phyloP scores from a whole-genome alignment of 2,888 invertebrate genomes.

The Drosophila neotestacea region DNA sequence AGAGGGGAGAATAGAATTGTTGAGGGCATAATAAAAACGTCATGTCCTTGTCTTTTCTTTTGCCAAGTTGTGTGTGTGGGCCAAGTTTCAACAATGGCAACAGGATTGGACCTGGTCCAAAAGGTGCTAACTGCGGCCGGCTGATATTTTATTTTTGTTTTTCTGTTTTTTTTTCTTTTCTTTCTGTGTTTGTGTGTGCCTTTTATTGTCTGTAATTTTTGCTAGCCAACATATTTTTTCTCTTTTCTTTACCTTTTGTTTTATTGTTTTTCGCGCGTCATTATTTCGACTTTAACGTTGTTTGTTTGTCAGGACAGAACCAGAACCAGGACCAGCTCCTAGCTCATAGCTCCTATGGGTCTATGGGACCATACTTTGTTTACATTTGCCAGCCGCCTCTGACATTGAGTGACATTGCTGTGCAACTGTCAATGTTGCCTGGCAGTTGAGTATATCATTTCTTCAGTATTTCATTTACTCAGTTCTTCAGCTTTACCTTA shows the following conservation, averaged over 20 bases:
- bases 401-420: slow-evolving; percentile 80
- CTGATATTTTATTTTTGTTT: slow-evolving; percentile 38
- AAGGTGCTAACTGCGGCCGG: slow-evolving; percentile 76
- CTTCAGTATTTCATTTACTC: slow-evolving; percentile 34
- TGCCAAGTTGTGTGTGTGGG: slow-evolving; percentile 51
- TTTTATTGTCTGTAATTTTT: slow-evolving; percentile 74
- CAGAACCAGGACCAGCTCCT: slow-evolving; percentile 25
- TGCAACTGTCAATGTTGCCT: slow-evolving; percentile 62
- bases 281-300: slow-evolving; percentile 72
- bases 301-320: slow-evolving; percentile 51
- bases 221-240: slow-evolving; percentile 62
- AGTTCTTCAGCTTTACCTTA: slow-evolving; percentile 50
- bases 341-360: slow-evolving; percentile 12
- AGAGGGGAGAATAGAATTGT: slow-evolving; percentile 10
- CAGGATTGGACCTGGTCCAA: slow-evolving; percentile 58
- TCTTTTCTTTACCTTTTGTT: slow-evolving; percentile 25
- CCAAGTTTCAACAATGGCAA: slow-evolving; percentile 27
- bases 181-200: slow-evolving; percentile 26
- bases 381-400: slow-evolving; percentile 45
- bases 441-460: slow-evolving; percentile 32
- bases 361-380: slow-evolving; percentile 17
- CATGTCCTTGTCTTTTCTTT: slow-evolving; percentile 68
- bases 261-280: slow-evolving; percentile 76
- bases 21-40: slow-evolving; percentile 73
- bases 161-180: neutral